phyloP scores from a whole-genome alignment of 2,888 invertebrate genomes.

The Drosophila merina region DNA sequence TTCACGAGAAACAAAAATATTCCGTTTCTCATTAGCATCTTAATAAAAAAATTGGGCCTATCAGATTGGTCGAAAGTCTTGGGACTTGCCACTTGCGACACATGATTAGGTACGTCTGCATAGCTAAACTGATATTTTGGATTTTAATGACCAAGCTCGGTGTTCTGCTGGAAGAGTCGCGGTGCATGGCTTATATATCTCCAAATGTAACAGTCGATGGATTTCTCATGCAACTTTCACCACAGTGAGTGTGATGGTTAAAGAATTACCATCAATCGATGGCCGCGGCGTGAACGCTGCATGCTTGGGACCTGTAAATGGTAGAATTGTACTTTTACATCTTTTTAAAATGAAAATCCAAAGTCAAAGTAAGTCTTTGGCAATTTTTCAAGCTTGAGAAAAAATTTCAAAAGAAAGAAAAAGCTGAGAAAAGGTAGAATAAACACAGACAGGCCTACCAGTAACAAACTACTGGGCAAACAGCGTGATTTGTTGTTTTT shows the following conservation, averaged over 20 bases:
- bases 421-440: constrained; percentile 48
- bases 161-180: not conserved
- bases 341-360: constrained; percentile 35
- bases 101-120: constrained; percentile 19
- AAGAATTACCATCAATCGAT: constrained; percentile 62
- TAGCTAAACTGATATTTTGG: constrained; percentile 5
- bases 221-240: constrained; percentile 63
- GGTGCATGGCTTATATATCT: constrained; percentile 17
- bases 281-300: constrained; percentile 1
- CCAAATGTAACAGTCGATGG: constrained; percentile 30
- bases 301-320: constrained; percentile 30
- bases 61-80: constrained; percentile 25
- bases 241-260: constrained; percentile 54
- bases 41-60: constrained; percentile 36
- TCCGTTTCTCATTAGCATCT: constrained; percentile 55
- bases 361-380: constrained; percentile 26
- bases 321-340: constrained; percentile 43
- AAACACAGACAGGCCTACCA: constrained; percentile 58
- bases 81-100: not conserved
- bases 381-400: constrained; percentile 64
- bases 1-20: constrained; percentile 40
- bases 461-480: constrained; percentile 47
- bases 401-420: constrained; percentile 64
- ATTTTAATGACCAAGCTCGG: not conserved
- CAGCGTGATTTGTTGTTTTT: constrained; percentile 13